phyloP scores from a whole-genome alignment of 2,888 invertebrate genomes.

The Epsilonema sp. region DNA sequence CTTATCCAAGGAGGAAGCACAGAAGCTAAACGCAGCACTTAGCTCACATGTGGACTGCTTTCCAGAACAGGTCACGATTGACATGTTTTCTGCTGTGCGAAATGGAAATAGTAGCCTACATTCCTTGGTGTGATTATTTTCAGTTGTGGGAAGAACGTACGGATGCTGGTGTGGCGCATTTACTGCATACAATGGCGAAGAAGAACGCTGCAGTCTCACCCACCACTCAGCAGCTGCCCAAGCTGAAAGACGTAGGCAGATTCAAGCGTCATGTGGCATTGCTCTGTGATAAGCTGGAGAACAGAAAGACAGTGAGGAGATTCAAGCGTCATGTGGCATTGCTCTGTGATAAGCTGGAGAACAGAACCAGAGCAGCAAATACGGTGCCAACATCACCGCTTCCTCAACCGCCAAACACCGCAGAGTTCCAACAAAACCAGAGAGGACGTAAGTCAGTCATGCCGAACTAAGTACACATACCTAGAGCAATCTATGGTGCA shows the following conservation, averaged over 20 bases:
- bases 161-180: slow-evolving; percentile 44
- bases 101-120: background rate
- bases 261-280: slow-evolving; percentile 34
- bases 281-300: slow-evolving; percentile 31
- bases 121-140: too few relatives aligned
- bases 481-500: background rate
- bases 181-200: slow-evolving; percentile 42
- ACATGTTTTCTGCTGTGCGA: background rate
- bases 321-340: slow-evolving; percentile 34
- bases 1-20: background rate
- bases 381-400: too few relatives aligned
- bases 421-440: background rate
- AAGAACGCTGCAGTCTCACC: slow-evolving; percentile 17
- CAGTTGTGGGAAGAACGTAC: slow-evolving; percentile 55
- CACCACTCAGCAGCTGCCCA: slow-evolving; percentile 12
- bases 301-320: slow-evolving; percentile 24
- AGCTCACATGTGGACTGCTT: background rate
- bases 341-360: slow-evolving; percentile 31
- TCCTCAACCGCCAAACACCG: too few relatives aligned
- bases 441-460: background rate
- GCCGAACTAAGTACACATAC: background rate
- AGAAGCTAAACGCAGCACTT: background rate
- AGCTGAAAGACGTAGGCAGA: slow-evolving; percentile 29
- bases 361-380: too few relatives aligned
- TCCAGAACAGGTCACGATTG: background rate